Conservation (phyloP, 2,113 vertebrate species). For the Gasterosteus nipponicus region DNA sequence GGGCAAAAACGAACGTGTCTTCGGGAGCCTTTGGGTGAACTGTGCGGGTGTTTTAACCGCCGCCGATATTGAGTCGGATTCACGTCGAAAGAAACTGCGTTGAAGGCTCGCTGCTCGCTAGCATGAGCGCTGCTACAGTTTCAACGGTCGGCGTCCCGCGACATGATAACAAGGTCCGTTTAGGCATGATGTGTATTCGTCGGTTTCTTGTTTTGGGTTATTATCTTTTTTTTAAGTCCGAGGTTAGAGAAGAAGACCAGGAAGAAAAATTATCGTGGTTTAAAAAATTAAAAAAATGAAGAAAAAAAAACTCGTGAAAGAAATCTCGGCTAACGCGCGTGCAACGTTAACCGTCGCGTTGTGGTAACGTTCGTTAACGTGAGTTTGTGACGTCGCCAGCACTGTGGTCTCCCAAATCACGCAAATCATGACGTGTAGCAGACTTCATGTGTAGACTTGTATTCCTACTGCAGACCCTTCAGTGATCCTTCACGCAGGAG, state of each 20-base stretch:
- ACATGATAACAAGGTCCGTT: slow-evolving; percentile 38
- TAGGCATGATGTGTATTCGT: slow-evolving; percentile 1
- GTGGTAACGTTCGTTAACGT: neutral
- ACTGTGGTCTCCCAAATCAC: neutral
- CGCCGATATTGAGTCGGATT: neutral
- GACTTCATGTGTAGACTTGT: neutral
- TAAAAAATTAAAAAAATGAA: too few species aligned
- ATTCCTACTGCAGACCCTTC: neutral
- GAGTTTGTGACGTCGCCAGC: neutral
- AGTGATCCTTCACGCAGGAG: neutral
- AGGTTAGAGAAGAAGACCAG: neutral
- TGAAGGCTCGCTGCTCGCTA: slow-evolving; percentile 56
- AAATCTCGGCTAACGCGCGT: slow-evolving; percentile 3
- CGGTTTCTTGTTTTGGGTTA: neutral
- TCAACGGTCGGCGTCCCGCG: slow-evolving; percentile 54
- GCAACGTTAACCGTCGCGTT: neutral
- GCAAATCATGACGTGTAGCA: neutral
- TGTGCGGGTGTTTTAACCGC: neutral
- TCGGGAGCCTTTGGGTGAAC: neutral
- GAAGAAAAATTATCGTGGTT: neutral
- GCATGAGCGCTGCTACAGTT: slow-evolving; percentile 59
- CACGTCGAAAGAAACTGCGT: slow-evolving; percentile 30
- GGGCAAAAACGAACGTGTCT: slow-evolving; percentile 2
- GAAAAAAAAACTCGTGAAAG: neutral
- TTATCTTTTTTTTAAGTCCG: slow-evolving; percentile 1